phyloP scores from a whole-genome alignment of 2,113 vertebrate genomes.

The Tichodroma muraria region DNA sequence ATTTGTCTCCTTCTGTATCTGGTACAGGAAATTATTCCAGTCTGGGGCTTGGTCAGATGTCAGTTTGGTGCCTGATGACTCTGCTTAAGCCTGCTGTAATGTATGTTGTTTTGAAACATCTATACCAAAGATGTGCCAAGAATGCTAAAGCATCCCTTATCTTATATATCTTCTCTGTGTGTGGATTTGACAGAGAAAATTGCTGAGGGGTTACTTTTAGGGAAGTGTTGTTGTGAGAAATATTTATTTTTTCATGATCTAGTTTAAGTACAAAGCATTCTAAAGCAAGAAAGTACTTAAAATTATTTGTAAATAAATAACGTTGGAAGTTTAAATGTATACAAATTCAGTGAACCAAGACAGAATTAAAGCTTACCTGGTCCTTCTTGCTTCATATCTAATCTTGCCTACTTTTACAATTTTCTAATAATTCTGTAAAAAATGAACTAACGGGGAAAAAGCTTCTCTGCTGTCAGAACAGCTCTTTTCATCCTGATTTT shows the following conservation, averaged over 20 bases:
- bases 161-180: neutral
- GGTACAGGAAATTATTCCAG: neutral
- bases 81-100: neutral
- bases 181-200: neutral
- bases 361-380: neutral
- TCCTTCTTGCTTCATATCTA: neutral
- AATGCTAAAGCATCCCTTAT: neutral
- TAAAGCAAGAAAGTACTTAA: neutral
- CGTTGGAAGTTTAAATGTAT: neutral
- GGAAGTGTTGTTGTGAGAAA: neutral
- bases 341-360: neutral
- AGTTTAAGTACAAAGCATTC: neutral
- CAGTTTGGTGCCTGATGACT: neutral
- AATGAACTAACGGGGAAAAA: neutral
- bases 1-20: neutral
- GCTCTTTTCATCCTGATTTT: neutral
- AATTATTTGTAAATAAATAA: neutral
- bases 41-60: neutral
- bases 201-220: neutral
- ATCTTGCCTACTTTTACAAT: neutral
- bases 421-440: neutral
- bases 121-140: neutral
- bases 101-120: neutral
- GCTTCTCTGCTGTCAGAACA: neutral
- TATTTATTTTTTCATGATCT: accelerated